These are phyloP conservation scores for Sinocyclocheilus rhinocerous DNA, from an alignment of 2,113 vertebrate genomes.

Conservation along the genomic window DNA sequence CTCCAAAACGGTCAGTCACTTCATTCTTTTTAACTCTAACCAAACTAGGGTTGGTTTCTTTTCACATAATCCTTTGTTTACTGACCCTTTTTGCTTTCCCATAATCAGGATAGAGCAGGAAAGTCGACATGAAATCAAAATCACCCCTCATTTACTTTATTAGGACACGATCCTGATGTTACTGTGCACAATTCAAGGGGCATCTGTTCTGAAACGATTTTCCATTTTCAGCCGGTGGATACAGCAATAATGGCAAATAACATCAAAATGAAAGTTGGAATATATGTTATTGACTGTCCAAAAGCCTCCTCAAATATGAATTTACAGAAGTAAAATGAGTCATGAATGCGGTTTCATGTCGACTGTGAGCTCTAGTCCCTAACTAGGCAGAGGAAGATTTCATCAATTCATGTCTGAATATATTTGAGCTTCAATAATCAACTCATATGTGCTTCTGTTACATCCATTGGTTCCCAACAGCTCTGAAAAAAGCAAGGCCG, in stretches of 20 bases:
- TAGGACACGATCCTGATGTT: not conserved
- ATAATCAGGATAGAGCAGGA: not conserved
- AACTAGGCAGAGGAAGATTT: not conserved
- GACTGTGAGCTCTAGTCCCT: not conserved
- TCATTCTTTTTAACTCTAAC: slow-evolving; percentile 47
- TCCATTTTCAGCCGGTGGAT: not conserved
- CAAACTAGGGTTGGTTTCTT: not conserved
- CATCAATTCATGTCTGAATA: not conserved
- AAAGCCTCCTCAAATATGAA: not conserved
- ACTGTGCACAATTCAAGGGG: not conserved
- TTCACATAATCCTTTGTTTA: not conserved
- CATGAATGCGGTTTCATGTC: not conserved
- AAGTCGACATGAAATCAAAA: slow-evolving; percentile 14
- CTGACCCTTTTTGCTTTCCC: not conserved
- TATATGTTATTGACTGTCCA: not conserved
- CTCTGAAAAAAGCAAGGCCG: not conserved
- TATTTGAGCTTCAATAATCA: slow-evolving; percentile 7
- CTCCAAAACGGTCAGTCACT: slow-evolving; percentile 92
- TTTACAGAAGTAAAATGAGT: not conserved
- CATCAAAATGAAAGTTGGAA: too few species aligned
- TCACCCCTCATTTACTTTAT: not conserved
- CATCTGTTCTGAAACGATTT: not conserved
- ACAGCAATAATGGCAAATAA: not conserved
- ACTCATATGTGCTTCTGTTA: not conserved
- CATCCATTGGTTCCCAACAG: not conserved